Evolutionary conservation across 2,113 vertebrate genomes (phyloP), one percentile per base, ranked within the genome.

Genomic region (Nycticryphes semicollaris): DNA sequence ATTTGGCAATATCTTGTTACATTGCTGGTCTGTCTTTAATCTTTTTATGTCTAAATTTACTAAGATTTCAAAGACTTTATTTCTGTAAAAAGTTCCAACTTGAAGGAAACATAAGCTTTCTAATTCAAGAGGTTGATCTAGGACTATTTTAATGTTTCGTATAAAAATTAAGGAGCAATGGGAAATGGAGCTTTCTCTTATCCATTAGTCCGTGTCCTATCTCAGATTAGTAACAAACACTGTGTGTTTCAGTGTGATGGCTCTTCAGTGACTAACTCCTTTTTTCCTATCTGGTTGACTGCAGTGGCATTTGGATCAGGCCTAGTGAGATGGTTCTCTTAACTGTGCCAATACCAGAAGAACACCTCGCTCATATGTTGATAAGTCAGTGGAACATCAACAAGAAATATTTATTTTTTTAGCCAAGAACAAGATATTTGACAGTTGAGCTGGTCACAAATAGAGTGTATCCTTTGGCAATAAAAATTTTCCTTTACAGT

Each of bases 401-500:
- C 37, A 20, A 74, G 35, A 89, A 96, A 48, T 67, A 79, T 12
- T 60, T n/a, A 6, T 9, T 22, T 56, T 77, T 75, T 75, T 30
- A 79, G 24, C 68, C 37, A 72, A 66, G 53, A 91, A 41, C 33
- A 83, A 94, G 70, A 60, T 39, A 59, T 60, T 60, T 75, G 33
- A 73, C 43, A 33, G 57, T 54, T 39, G 56, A 93, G 12, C 8
- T 66, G 87, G 83, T 90, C 50, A 79, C 68, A 75, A 88, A 89
- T n/a, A 53, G 53, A 83, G 23, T n/a, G 45, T 94, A 24, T 89
- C 39, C 30, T 84, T 83, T 96, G 82, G 76, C 79, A 96, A 70
- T 25, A 87, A 76, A 92, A 80, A 10, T 53, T 83, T 92, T 94
- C 91, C 89, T 83, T 87, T 91, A 57, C 64, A 81, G 81, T 77